Evolutionary conservation across 2,113 vertebrate genomes (phyloP), one percentile per base, ranked within the genome.

Genomic region (Stercorarius parasiticus): DNA sequence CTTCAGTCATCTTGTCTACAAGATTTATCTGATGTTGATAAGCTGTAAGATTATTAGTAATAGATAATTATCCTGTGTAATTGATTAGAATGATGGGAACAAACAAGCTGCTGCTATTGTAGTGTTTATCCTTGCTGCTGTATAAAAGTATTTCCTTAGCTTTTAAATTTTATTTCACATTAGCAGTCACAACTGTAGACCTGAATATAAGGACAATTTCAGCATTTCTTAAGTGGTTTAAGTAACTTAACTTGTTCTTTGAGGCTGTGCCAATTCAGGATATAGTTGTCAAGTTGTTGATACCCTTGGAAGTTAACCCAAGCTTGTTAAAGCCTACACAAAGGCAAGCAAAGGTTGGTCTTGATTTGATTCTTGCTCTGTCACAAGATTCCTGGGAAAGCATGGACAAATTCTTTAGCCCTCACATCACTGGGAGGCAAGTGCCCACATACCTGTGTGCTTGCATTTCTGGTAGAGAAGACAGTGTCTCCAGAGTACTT

Each of bases 341-440:
- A 81, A 85, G 43, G 10, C 47, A 71, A 67, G 42, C 5, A 38
- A 55, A 84, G 5, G 14, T 49, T 89, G 69, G 11, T 81, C 55
- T 81, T 74, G 45, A 70, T 86, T 89, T 19, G 65, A 3, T 86
- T 72, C 53, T 78, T 82, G 49, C 29, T 88, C 34, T 77, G 67
- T 43, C 42, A 26, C n/a, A 45, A 42, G 13, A 27, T 82, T 84
- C 7, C 47, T 62, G 72, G 50, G 59, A 87, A 82, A 73, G 19
- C 13, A 6, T 1, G 15, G 52, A 30, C 52, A 70, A 67, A 79
- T 72, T 38, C 52, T 84, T 74, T 67, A 59, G 66, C 55, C 30
- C 43, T 23, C 0, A 0, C n/a, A 10, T 47, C 42, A 23, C 42
- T 47, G 26, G 38, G 32, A 71, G 43, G 30, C 27, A 61, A 73